phyloP scores from a whole-genome alignment of 2,888 invertebrate species.

The Amiota mariae region DNA sequence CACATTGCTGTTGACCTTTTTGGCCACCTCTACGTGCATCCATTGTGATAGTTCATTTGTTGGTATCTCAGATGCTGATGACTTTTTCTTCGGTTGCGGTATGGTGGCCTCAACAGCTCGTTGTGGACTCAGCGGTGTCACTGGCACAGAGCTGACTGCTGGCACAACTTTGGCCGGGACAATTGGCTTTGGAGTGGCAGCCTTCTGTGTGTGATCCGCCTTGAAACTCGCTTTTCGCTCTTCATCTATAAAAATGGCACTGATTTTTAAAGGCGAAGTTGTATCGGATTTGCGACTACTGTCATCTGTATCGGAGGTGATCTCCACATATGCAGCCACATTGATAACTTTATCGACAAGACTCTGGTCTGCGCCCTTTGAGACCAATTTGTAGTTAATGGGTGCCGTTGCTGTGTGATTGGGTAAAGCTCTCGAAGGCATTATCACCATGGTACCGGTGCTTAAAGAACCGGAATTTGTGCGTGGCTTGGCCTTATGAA shows the following conservation, averaged over 20 bases:
- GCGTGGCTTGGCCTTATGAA: constrained; percentile 73
- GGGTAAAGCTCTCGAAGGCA: constrained; percentile 52
- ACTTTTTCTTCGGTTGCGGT: constrained; percentile 14
- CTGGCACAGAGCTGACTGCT: constrained; percentile 44
- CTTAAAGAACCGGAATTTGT: constrained; percentile 36
- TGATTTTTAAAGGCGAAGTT: constrained; percentile 71
- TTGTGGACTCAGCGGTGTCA: constrained; percentile 49
- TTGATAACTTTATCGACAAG: constrained; percentile 73
- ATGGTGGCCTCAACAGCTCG: constrained; percentile 46
- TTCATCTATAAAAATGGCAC: constrained; percentile 74
- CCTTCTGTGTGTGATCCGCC: constrained; percentile 68
- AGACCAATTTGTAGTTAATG: constrained; percentile 66
- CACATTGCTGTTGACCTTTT: constrained; percentile 42
- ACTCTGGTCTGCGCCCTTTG: constrained; percentile 60
- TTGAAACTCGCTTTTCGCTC: constrained; percentile 74
- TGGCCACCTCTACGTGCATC: constrained; percentile 66
- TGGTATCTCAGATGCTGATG: constrained; percentile 35
- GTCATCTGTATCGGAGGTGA: constrained; percentile 73
- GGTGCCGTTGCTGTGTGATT: constrained; percentile 49
- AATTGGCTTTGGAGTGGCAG: constrained; percentile 44
- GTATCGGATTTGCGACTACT: constrained; percentile 72
- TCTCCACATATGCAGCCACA: constrained; percentile 73
- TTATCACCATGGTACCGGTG: constrained; percentile 29
- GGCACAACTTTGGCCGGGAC: constrained; percentile 30
- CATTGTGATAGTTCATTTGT: constrained; percentile 64